Percentiles rank a stretch among this genome's conserved stretches.
phyloP scores from a whole-genome alignment of 2,797 vertebrate genomes.

The Myripristis jacobus region DNA sequence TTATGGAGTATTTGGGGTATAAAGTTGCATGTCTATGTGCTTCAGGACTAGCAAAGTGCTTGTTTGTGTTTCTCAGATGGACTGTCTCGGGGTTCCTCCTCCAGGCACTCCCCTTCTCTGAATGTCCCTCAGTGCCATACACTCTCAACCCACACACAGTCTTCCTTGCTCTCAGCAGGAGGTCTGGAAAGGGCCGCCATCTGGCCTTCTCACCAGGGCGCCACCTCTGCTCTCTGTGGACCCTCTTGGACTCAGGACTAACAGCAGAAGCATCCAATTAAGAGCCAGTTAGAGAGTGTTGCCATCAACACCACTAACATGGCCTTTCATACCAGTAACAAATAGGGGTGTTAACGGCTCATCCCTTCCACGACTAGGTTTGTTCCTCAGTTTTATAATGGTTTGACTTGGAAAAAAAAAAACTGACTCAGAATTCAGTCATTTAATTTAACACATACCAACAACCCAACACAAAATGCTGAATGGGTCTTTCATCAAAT shows the following conservation, averaged over 20 bases:
- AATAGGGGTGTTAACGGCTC: too few relatives aligned
- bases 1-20: neutral
- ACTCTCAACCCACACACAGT: neutral
- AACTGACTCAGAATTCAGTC: too few relatives aligned
- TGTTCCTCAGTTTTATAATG: too few relatives aligned
- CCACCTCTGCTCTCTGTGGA: slow-evolving; percentile 41
- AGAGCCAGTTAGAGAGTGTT: neutral
- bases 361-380: too few relatives aligned
- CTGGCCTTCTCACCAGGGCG: slow-evolving; percentile 11
- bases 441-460: too few relatives aligned
- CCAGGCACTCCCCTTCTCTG: slow-evolving; percentile 12
- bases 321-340: too few relatives aligned
- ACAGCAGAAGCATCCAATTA: slow-evolving; percentile 20
- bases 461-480: too few relatives aligned
- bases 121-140: slow-evolving; percentile 19
- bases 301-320: slow-evolving; percentile 43
- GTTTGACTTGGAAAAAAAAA: too few relatives aligned
- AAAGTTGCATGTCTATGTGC: neutral
- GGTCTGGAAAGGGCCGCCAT: slow-evolving; percentile 21
- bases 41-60: slow-evolving; percentile 13
- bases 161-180: slow-evolving; percentile 9
- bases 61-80: slow-evolving; percentile 6
- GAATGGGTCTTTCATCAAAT: too few relatives aligned
- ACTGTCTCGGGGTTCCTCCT: slow-evolving; percentile 19
- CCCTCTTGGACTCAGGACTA: slow-evolving; percentile 16